These are phyloP conservation scores for Incurvaria masculella DNA, from an alignment of 2,888 invertebrate genomes.

Conservation along the genomic window DNA sequence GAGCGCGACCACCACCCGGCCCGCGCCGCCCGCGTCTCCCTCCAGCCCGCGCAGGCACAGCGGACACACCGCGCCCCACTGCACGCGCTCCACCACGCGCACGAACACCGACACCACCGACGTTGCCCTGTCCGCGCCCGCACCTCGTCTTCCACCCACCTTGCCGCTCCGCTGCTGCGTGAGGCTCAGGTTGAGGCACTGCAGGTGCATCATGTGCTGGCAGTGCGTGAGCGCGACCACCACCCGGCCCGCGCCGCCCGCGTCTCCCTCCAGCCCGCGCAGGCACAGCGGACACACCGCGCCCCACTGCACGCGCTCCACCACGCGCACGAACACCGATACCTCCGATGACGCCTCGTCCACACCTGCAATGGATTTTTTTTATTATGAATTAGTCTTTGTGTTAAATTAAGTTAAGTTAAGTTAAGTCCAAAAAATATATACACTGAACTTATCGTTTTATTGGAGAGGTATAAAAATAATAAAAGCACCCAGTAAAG, in stretches of 20 bases:
- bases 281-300: conserved; percentile 72
- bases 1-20: conserved; percentile 58
- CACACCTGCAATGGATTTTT: conserved; percentile 9
- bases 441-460: too few relatives aligned
- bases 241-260: conserved; percentile 49
- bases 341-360: too few relatives aligned
- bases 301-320: conserved; percentile 62
- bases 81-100: conserved; percentile 61
- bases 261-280: conserved; percentile 60
- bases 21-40: conserved; percentile 56
- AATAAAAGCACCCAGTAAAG: too few relatives aligned
- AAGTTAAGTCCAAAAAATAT: too few relatives aligned
- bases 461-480: too few relatives aligned
- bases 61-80: conserved; percentile 67
- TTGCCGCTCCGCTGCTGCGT: conserved; percentile 64
- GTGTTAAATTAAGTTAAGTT: too few relatives aligned
- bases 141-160: too few relatives aligned
- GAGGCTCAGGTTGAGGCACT: conserved; percentile 74
- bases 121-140: conserved; percentile 65
- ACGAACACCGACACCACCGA: too few relatives aligned
- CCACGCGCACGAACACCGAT: conserved; percentile 69
- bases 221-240: conserved; percentile 70
- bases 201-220: conserved; percentile 76
- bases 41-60: conserved; percentile 69
- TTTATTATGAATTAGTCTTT: too few relatives aligned